Conservation (phyloP, 2,888 invertebrate species). For the Tromatobia lineatoria region DNA sequence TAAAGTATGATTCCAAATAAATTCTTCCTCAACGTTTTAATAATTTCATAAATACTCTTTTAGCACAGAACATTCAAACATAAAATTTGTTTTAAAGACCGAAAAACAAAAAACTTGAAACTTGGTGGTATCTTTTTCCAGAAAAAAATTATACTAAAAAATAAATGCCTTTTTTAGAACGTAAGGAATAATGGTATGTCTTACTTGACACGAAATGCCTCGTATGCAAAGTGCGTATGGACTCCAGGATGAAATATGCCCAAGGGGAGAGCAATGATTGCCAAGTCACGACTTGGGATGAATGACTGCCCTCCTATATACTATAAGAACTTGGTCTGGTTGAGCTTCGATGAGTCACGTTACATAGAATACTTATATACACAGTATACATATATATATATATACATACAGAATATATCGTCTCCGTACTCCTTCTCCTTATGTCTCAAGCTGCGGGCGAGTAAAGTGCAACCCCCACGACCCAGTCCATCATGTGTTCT, state of each 20-base stretch:
- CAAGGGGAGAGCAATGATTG: conserved; percentile 74
- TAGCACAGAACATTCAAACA: too few species aligned
- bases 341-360: conserved; percentile 61
- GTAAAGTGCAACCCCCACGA: conserved; percentile 28
- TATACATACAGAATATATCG: not conserved
- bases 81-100: too few species aligned
- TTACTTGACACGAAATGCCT: not conserved
- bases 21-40: too few species aligned
- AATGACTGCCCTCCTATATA: conserved; percentile 47
- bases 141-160: not conserved
- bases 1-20: too few species aligned
- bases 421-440: conserved; percentile 6
- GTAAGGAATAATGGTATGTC: not conserved
- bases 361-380: conserved; percentile 13
- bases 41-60: too few species aligned
- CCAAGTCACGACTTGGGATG: conserved; percentile 34
- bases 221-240: conserved; percentile 63
- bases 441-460: conserved; percentile 15
- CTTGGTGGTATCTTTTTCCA: too few species aligned
- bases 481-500: conserved; percentile 15
- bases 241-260: conserved; percentile 80
- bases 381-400: not conserved
- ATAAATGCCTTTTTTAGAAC: not conserved
- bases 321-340: conserved; percentile 46
- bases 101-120: too few species aligned